Base-by-base conservation (phyloP, 1,140 invertebrate genomes). In the Coelopa frigida region DNA sequence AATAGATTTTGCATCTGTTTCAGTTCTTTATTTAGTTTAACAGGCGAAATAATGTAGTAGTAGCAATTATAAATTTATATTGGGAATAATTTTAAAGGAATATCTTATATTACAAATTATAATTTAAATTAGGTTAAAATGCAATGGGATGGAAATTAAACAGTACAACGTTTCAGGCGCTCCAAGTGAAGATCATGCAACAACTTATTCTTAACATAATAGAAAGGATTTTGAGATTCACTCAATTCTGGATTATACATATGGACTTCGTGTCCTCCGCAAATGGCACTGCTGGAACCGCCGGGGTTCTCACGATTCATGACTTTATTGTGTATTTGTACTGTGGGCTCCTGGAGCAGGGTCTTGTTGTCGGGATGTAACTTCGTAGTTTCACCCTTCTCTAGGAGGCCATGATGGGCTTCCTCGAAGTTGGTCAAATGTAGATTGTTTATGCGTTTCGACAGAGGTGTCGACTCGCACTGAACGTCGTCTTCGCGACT, bases 401-500 rank as follows among this genome's bases (percentile, higher is more conserved):
- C n/a, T n/a, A n/a, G n/a, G n/a, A n/a, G n/a, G n/a, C n/a, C n/a
- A n/a, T 47, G 37, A 20, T 38, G 17, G 33, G 35, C 54, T 33
- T 66, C 62, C 14, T 66, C 62, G 21, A 59, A 59, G 39, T 57
- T 66, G 15, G 36, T 41, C 23, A 68, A 48, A 47, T 68, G 58
- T 37, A 68, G 46, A 52, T 64, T 68, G 48, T 68, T 68, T 12
- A 68, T 68, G 29, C 65, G 59, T 40, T 68, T 68, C 4, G 65
- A 66, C 3, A 68, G 47, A 32, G 65, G 65, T 15, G 59, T 57
- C 6, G 62, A 63, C 15, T 67, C 64, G 38, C 60, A 67, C 4
- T 48, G 49, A 20, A 56, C 46, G 40, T 68, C 64, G 32, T 68
- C 65, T 49, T 68, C 65, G 26, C 65, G 55, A 50, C 62, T 68